Conservation (phyloP, 2,888 invertebrate genomes). For the Geophilus truncorum region DNA sequence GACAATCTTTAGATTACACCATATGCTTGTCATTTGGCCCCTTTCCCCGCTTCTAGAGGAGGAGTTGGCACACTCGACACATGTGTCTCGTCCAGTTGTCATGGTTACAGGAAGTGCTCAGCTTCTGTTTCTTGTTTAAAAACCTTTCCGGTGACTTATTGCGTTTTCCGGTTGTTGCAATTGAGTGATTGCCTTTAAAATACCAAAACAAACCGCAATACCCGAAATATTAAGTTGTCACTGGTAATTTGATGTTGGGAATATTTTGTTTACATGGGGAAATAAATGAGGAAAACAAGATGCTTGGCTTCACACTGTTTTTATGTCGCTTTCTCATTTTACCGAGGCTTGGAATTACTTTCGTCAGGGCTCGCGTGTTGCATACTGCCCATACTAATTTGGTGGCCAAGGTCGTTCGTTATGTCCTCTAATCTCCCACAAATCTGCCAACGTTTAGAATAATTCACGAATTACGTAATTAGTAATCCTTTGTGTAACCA, state of each 20-base stretch:
- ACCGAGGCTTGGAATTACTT: background rate
- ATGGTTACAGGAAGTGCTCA: background rate
- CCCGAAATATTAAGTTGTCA: background rate
- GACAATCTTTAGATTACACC: conserved; percentile 6
- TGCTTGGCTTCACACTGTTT: too few species aligned
- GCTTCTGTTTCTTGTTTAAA: conserved; percentile 1
- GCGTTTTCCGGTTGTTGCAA: background rate
- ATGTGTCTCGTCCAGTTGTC: conserved; percentile 10
- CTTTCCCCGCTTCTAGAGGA: too few species aligned
- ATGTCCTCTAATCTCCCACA: background rate
- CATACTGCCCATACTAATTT: background rate
- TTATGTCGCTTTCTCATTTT: background rate
- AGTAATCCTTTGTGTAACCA: background rate
- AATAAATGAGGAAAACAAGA: too few species aligned
- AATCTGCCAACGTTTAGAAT: background rate
- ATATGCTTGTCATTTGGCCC: background rate
- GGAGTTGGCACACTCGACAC: background rate
- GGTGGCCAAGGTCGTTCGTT: background rate
- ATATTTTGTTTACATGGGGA: background rate
- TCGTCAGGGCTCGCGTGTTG: background rate
- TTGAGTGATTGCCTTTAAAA: background rate
- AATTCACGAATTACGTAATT: background rate
- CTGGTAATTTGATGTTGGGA: background rate
- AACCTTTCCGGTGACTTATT: background rate
- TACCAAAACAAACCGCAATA: background rate